Conservation (phyloP, 2,797 vertebrate genomes). For the Sebastes itinus region DNA sequence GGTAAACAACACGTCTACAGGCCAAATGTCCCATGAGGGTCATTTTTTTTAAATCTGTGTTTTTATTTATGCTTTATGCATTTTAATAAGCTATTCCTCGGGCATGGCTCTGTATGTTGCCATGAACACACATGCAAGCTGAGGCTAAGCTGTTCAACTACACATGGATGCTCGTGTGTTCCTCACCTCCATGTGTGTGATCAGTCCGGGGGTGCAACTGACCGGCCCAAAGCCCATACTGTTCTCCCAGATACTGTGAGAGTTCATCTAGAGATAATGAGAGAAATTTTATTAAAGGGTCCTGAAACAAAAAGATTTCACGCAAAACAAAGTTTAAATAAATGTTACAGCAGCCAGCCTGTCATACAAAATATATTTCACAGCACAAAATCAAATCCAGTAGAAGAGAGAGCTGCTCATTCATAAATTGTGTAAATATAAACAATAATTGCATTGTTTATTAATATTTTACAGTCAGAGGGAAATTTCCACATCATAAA, state of each 20-base stretch:
- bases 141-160: not conserved
- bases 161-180: not conserved
- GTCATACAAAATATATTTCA: not conserved
- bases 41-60: not conserved
- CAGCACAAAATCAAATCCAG: not conserved
- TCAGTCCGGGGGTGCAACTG: conserved; percentile 73
- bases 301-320: not conserved
- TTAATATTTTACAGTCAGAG: not conserved
- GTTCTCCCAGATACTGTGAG: conserved; percentile 87
- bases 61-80: not conserved
- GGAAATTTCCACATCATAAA: too few species aligned
- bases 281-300: not conserved
- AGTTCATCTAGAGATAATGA: conserved; percentile 72
- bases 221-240: conserved; percentile 83
- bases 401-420: not conserved
- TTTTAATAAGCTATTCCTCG: not conserved
- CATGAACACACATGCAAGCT: not conserved
- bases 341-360: not conserved
- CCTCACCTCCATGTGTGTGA: conserved; percentile 82
- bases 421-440: not conserved
- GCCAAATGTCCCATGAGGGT: not conserved
- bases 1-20: not conserved
- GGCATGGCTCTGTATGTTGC: not conserved
- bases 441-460: not conserved
- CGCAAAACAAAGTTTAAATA: not conserved